Percentiles rank a stretch among this genome's conserved stretches.
Conservation (phyloP, 1,140 invertebrate species). For the Nixonia krombeini region DNA sequence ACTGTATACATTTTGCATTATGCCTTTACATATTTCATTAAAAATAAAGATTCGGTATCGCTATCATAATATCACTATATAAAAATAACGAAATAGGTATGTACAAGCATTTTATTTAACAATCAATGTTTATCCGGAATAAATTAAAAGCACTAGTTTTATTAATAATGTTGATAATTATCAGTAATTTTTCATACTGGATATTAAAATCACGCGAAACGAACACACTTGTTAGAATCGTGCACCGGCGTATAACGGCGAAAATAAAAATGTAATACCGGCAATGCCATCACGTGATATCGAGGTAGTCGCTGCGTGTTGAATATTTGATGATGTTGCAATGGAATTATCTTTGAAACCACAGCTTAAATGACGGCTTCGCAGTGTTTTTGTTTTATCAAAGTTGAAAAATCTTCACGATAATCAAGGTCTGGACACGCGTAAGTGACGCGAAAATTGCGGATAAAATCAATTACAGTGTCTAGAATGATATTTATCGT, state of each 20-base stretch:
- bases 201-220: no score
- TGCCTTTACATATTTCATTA: no score
- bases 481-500: no score
- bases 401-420: neutral
- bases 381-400: slow-evolving; percentile 1
- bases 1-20: no score
- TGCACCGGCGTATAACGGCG: neutral
- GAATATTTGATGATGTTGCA: slow-evolving; percentile 6
- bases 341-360: neutral
- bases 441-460: neutral
- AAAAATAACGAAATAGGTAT: no score
- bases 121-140: no score
- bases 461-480: slow-evolving; percentile 11
- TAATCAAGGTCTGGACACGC: slow-evolving; percentile 4
- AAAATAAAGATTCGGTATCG: no score
- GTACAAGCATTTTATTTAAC: no score
- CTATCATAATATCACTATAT: no score
- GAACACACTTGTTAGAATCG: neutral
- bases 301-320: neutral
- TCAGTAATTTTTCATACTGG: no score
- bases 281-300: slow-evolving; percentile 1
- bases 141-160: no score
- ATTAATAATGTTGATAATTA: no score
- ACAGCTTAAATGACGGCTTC: neutral
- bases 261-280: neutral